phyloP scores from a whole-genome alignment of 2,888 invertebrate genomes.

The Linnaemya vulpina region DNA sequence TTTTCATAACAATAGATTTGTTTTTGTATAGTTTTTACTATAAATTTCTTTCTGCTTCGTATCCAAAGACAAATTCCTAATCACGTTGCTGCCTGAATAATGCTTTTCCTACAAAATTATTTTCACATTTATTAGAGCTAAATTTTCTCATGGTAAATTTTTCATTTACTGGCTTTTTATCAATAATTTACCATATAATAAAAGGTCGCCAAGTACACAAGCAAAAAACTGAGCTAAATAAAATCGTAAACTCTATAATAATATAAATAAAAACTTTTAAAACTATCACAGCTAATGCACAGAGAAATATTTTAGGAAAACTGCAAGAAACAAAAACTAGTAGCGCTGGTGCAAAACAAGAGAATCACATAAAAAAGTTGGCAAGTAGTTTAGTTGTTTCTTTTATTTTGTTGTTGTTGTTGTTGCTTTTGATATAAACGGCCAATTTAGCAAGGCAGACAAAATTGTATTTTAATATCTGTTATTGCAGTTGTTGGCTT shows the following conservation, averaged over 20 bases:
- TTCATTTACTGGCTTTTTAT: constrained; percentile 21
- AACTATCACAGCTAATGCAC: constrained; percentile 26
- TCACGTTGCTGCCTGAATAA: neutral
- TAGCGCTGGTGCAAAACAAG: neutral
- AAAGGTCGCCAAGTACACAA: constrained; percentile 36
- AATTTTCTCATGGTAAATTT: constrained; percentile 43
- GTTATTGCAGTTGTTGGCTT: constrained; percentile 23
- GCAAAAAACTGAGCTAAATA: neutral
- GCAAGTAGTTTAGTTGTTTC: constrained; percentile 41
- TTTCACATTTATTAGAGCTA: neutral
- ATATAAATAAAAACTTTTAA: constrained; percentile 11
- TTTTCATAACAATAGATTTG: neutral
- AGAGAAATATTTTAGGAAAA: neutral
- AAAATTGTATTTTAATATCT: constrained; percentile 42
- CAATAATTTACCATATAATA: constrained; percentile 46
- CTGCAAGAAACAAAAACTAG: constrained; percentile 30
- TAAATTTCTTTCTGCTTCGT: no score
- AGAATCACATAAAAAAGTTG: constrained; percentile 15
- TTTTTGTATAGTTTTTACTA: neutral
- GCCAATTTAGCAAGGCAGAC: constrained; percentile 11
- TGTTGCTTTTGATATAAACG: neutral
- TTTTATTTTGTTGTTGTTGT: neutral
- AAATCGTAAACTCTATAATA: neutral
- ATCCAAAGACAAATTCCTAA: neutral
- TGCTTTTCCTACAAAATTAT: neutral